Conservation (phyloP, 2,797 vertebrate genomes). For the Spinus pinus region DNA sequence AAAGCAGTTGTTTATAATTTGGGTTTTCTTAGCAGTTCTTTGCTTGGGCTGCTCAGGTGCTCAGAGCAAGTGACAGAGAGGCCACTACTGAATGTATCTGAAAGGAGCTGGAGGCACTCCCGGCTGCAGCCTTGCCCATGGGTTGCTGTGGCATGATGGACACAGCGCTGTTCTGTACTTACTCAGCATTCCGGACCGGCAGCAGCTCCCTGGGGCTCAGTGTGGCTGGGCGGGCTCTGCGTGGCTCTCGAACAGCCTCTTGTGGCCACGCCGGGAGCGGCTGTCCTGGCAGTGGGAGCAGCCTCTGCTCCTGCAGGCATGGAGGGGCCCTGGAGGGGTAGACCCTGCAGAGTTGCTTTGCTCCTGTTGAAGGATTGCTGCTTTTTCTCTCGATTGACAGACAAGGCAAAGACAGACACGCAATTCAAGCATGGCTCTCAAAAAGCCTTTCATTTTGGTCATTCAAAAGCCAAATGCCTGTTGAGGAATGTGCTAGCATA, state of each 20-base stretch:
- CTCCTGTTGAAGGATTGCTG: neutral
- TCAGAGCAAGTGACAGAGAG: neutral
- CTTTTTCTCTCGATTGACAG: neutral
- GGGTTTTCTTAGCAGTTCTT: neutral
- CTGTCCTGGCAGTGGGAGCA: neutral
- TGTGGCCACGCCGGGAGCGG: neutral
- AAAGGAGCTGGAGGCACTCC: neutral
- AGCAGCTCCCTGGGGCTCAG: neutral
- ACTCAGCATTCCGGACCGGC: neutral
- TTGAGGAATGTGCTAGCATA: neutral
- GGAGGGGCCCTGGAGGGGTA: neutral
- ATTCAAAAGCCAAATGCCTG: neutral
- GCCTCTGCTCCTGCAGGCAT: neutral
- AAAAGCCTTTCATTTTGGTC: neutral
- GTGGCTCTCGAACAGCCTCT: slow-evolving; percentile 42
- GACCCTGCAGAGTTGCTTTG: neutral
- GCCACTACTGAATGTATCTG: neutral
- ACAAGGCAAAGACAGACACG: neutral
- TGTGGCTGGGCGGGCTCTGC: neutral
- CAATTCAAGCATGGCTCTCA: neutral
- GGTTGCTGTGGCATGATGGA: neutral
- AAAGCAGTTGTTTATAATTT: neutral
- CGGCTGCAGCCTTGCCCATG: fast-evolving
- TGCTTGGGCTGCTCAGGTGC: neutral
- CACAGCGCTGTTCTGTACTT: neutral